Evolutionary conservation across 2,888 invertebrate genomes (phyloP).

Genomic region (Notodonta dromedarius): DNA sequence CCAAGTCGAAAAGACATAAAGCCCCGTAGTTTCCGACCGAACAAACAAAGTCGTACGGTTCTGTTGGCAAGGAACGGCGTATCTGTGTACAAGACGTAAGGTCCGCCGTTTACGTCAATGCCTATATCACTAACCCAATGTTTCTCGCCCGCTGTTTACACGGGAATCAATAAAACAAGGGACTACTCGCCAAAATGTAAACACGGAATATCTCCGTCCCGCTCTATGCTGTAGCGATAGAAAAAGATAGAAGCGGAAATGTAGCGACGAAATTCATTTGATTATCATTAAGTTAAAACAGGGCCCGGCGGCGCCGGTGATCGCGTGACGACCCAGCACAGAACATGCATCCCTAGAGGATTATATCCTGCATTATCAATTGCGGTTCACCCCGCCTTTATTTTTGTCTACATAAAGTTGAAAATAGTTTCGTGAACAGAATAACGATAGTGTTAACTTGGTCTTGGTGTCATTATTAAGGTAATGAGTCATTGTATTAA

Average conservation of each 20-base stretch:
- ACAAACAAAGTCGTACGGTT: conserved; percentile 6
- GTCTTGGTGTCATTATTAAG: conserved; percentile 66
- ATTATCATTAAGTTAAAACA: conserved; percentile 69
- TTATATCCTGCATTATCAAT: conserved; percentile 22
- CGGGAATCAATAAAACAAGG: conserved; percentile 62
- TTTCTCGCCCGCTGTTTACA: conserved; percentile 46
- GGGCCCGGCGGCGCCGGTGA: conserved; percentile 65
- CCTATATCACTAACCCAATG: conserved; percentile 25
- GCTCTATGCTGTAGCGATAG: conserved; percentile 32
- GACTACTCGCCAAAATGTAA: conserved; percentile 42
- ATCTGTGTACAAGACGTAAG: conserved; percentile 7
- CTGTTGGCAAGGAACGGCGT: conserved; percentile 2
- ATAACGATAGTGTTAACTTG: conserved; percentile 32
- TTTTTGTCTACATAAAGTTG: conserved; percentile 35
- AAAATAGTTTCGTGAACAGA: conserved; percentile 23
- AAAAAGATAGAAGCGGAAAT: conserved; percentile 48
- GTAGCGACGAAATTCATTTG: conserved; percentile 62
- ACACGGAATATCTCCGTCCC: conserved; percentile 36
- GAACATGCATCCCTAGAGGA: conserved; percentile 51
- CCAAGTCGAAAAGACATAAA: conserved; percentile 7
- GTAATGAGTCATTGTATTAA: conserved; percentile 72
- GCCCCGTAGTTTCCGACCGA: neutral
- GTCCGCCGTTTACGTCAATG: conserved; percentile 15
- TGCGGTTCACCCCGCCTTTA: conserved; percentile 31
- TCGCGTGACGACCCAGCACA: conserved; percentile 65